Conservation (phyloP, 2,888 invertebrate genomes). For the Hyalella azteca region DNA sequence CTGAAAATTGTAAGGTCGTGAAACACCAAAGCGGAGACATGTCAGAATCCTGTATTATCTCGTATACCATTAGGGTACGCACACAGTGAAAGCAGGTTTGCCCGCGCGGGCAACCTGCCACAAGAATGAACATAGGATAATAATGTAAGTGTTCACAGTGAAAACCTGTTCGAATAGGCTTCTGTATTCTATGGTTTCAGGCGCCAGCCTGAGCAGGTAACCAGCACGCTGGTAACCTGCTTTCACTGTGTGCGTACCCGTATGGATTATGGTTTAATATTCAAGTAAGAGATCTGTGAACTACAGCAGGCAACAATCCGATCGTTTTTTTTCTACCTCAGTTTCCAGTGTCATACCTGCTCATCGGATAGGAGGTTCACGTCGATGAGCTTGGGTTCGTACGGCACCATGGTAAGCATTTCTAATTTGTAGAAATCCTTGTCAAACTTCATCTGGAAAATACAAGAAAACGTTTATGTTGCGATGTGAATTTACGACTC, state of each 20-base stretch:
- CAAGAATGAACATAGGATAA: background rate
- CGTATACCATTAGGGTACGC: background rate
- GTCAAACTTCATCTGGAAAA: constrained; percentile 47
- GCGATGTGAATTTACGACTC: no score
- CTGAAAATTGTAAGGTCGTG: constrained; percentile 35
- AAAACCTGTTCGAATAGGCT: background rate
- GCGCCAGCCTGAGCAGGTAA: background rate
- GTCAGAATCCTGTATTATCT: background rate
- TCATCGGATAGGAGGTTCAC: constrained; percentile 75
- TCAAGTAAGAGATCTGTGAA: background rate
- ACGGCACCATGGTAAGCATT: constrained; percentile 84
- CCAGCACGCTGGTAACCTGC: background rate
- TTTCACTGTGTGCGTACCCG: background rate
- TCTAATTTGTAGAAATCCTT: constrained; percentile 69
- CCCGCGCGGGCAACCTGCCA: background rate
- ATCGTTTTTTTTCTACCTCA: constrained; percentile 60
- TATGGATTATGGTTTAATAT: background rate
- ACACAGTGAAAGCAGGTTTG: background rate
- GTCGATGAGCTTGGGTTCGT: constrained; percentile 84
- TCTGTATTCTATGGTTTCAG: background rate
- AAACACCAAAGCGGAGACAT: no score
- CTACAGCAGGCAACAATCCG: background rate
- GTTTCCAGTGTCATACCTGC: no score
- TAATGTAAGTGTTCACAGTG: background rate
- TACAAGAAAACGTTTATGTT: background rate